These are phyloP conservation scores for Drosophila leonis DNA, from an alignment of 2,888 invertebrate species.

Conservation along the genomic window DNA sequence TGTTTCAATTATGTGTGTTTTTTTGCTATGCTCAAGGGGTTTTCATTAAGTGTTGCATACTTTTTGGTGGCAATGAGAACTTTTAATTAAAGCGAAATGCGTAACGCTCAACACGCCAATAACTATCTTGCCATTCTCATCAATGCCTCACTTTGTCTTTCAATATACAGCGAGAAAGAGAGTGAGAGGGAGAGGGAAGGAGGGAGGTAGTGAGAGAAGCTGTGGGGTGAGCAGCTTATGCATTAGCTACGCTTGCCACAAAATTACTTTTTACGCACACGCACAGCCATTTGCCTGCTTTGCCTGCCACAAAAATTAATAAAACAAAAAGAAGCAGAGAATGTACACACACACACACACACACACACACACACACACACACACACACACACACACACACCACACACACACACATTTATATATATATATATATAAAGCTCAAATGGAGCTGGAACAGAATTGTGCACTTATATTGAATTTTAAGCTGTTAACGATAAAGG, in stretches of 20 bases:
- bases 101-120: background rate
- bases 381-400: background rate
- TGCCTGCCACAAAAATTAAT: constrained; percentile 40
- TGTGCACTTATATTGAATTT: constrained; percentile 73
- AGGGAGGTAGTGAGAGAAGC: background rate
- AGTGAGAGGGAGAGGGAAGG: background rate
- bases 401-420: constrained; percentile 1
- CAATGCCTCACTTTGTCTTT: background rate
- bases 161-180: background rate
- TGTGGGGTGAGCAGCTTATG: constrained; percentile 10
- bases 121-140: background rate
- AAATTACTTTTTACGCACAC: constrained; percentile 42
- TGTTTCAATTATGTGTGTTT: constrained; percentile 10
- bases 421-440: constrained; percentile 9
- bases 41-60: constrained; percentile 41
- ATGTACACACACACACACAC: background rate
- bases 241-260: constrained; percentile 52
- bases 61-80: constrained; percentile 32
- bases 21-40: background rate
- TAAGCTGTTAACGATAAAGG: constrained; percentile 63
- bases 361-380: background rate
- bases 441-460: constrained; percentile 43
- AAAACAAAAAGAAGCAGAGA: constrained; percentile 20
- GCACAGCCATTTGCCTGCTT: background rate
- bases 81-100: constrained; percentile 5